Conservation (phyloP, 2,113 vertebrate genomes). For the Heptranchias perlo region DNA sequence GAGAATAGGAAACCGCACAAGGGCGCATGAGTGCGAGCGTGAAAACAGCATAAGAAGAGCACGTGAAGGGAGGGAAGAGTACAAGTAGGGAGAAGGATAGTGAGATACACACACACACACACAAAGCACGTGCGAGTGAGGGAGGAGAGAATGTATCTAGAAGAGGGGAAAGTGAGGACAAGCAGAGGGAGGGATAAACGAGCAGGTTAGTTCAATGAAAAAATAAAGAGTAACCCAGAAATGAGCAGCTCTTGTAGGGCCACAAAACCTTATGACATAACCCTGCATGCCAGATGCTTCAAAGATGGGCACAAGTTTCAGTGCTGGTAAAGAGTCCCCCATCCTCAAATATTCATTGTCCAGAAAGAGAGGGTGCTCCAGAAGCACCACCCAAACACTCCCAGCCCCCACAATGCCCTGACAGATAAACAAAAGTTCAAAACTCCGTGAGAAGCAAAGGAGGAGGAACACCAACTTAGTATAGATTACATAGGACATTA, state of each 20-base stretch:
- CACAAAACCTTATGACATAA: neutral
- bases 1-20: neutral
- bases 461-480: neutral
- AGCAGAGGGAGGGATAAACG: no score
- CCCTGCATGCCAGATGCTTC: neutral
- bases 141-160: no score
- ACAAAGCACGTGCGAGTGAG: neutral
- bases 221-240: neutral
- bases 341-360: neutral
- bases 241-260: neutral
- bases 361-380: neutral
- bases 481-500: neutral
- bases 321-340: neutral
- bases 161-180: no score
- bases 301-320: neutral
- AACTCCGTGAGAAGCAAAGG: neutral
- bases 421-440: neutral
- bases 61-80: neutral
- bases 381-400: neutral
- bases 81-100: neutral
- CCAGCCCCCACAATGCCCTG: neutral
- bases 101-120: neutral
- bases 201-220: neutral
- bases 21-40: neutral
- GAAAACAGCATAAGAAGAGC: neutral